phyloP scores from a whole-genome alignment of 2,797 vertebrate species.

The Novumbra hubbsi region DNA sequence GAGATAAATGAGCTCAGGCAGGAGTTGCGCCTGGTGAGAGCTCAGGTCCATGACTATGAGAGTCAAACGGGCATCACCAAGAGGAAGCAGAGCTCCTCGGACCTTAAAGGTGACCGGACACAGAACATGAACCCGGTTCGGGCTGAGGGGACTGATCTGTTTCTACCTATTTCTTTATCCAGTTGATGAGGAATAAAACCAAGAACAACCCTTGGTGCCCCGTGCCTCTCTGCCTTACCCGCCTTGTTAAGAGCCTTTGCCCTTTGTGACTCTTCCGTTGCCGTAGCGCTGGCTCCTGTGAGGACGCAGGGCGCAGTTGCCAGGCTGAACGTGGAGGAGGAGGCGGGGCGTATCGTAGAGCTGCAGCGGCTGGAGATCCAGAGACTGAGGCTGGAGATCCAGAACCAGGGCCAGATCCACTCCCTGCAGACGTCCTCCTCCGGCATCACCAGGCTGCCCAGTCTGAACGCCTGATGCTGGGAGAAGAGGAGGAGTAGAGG shows the following conservation, averaged over 20 bases:
- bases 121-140: neutral
- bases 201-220: neutral
- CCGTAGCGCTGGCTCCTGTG: conserved; percentile 9
- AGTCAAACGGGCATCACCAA: conserved; percentile 36
- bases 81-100: conserved; percentile 40
- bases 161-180: no score
- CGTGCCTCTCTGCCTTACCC: neutral
- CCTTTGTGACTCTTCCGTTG: conserved; percentile 41
- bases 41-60: conserved; percentile 69
- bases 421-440: conserved; percentile 40
- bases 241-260: neutral
- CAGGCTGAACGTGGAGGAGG: conserved; percentile 70
- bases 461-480: conserved; percentile 24
- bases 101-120: conserved; percentile 51
- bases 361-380: conserved; percentile 81
- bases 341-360: conserved; percentile 76
- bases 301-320: conserved; percentile 21
- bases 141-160: no score
- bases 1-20: conserved; percentile 84
- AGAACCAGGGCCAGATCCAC: conserved; percentile 53
- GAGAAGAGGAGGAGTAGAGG: neutral
- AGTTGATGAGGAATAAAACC: neutral
- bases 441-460: conserved; percentile 53
- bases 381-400: conserved; percentile 70
- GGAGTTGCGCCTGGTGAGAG: conserved; percentile 72